Evolutionary conservation across 2,888 invertebrate species (phyloP), one percentile per base, ranked within the genome.

Genomic region (Xylota segnis): DNA sequence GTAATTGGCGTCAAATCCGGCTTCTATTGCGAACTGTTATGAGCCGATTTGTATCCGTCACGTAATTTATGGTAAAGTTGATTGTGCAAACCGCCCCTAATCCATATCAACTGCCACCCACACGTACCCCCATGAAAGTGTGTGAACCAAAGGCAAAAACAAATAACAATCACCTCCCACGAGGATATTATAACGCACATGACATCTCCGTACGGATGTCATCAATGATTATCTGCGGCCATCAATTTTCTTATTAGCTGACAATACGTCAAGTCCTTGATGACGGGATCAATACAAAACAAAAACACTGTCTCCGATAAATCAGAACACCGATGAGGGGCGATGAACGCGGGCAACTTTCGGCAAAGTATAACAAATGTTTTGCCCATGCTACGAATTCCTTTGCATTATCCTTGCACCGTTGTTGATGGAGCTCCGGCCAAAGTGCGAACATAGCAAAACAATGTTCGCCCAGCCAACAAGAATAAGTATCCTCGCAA

Each of bases 401-500:
- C 43, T 59, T 65, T 54, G 75, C 84, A 79, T 84, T 79, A 84
- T 79, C 84, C 65, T 37, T 34, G 47, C 32, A 56, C 40, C 12
- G 32, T n/a, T 58, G 47, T 34, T 10, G 37, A 10, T 37, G 29
- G 58, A 29, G 43, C 37, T 29, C 47, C 56, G 65, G 50, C 78
- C 68, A 78, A 79, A 66, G 84, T 84, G 79, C 84, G 75, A 84
- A 84, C 75, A 84, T 66, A 58, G 70, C 79, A 66, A 71, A 75
- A 79, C 70, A 54, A 79, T 71, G 74, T 84, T 75, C 4, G 43
- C 16, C 34, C 45, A 52, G 76, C 71, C 52, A 58, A 63, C 58
- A 78, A 78, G 58, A 27, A 40, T 66, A 61, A 1, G 23, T 2
- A 56, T 47, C n/a, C 3, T 37, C 10, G 9, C 6, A 12, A 72